phyloP scores from a whole-genome alignment of 1,140 invertebrate species.

The Carposina sasakii region DNA sequence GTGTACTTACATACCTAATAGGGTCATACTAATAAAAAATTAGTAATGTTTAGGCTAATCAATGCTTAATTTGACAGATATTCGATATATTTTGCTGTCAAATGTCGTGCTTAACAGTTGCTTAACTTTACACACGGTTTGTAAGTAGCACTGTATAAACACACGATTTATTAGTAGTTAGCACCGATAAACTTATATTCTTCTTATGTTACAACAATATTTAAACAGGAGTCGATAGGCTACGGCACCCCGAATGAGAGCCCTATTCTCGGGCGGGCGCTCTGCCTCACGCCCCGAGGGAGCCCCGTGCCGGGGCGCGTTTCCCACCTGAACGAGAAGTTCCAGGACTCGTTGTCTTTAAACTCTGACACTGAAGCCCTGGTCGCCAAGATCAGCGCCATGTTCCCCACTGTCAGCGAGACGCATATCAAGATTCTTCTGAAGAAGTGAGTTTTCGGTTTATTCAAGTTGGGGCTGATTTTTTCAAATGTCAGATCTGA shows the following conservation, averaged over 20 bases:
- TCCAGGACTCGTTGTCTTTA: slow-evolving; percentile 79
- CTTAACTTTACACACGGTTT: too few relatives aligned
- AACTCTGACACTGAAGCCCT: slow-evolving; percentile 79
- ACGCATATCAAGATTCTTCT: slow-evolving; percentile 88
- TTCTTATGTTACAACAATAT: too few relatives aligned
- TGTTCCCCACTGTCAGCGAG: slow-evolving; percentile 93
- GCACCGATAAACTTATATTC: too few relatives aligned
- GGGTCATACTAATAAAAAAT: too few relatives aligned
- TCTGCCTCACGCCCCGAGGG: slow-evolving; percentile 69
- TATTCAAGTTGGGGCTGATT: background rate
- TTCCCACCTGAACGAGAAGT: slow-evolving; percentile 72
- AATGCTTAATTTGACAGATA: too few relatives aligned
- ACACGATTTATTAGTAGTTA: too few relatives aligned
- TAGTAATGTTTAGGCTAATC: too few relatives aligned
- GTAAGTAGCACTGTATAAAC: too few relatives aligned
- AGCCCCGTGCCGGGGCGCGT: slow-evolving; percentile 60
- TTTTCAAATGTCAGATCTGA: slow-evolving; percentile 1
- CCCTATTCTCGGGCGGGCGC: slow-evolving; percentile 67
- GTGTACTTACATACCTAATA: too few relatives aligned
- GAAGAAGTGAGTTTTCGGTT: slow-evolving; percentile 83
- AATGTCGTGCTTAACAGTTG: too few relatives aligned
- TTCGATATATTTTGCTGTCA: too few relatives aligned
- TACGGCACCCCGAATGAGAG: slow-evolving; percentile 64
- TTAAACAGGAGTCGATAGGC: slow-evolving; percentile 46
- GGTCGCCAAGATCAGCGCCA: slow-evolving; percentile 88